Percentiles rank a stretch among this genome's conserved stretches.
Conservation (phyloP, 2,888 invertebrate species). For the Macrophya alboannulata region DNA sequence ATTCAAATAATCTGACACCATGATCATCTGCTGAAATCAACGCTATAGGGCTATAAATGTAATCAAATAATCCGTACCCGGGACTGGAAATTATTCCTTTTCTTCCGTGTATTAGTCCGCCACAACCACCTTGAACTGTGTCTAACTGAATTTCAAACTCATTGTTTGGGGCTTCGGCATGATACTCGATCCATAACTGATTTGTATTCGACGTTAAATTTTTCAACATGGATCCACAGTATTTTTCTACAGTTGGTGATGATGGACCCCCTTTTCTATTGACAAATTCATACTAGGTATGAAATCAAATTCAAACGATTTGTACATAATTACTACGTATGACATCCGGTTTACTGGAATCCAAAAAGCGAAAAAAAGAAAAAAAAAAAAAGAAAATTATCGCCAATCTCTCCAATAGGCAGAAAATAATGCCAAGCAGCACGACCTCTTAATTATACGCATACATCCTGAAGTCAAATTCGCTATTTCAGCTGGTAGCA, state of each 20-base stretch:
- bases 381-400: too few species aligned
- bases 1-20: not conserved
- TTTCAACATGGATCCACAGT: constrained; percentile 82
- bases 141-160: constrained; percentile 73
- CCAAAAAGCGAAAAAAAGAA: too few species aligned
- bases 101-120: constrained; percentile 67
- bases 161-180: constrained; percentile 80
- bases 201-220: constrained; percentile 81
- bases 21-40: not conserved
- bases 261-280: constrained; percentile 47
- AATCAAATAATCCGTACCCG: not conserved
- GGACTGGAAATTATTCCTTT: constrained; percentile 56
- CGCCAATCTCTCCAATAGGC: too few species aligned
- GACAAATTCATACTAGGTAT: constrained; percentile 3
- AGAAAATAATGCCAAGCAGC: too few species aligned
- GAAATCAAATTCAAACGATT: not conserved
- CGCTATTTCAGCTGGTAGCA: too few species aligned
- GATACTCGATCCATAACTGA: constrained; percentile 86
- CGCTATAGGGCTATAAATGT: not conserved
- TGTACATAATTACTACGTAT: not conserved
- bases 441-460: too few species aligned
- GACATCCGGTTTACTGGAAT: not conserved
- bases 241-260: constrained; percentile 78
- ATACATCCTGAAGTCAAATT: too few species aligned
- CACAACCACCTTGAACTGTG: constrained; percentile 67